Percentiles rank a stretch among this genome's conserved stretches.
Evolutionary conservation across 2,888 invertebrate genomes (phyloP).

Genomic region (Callosobruchus maculatus): DNA sequence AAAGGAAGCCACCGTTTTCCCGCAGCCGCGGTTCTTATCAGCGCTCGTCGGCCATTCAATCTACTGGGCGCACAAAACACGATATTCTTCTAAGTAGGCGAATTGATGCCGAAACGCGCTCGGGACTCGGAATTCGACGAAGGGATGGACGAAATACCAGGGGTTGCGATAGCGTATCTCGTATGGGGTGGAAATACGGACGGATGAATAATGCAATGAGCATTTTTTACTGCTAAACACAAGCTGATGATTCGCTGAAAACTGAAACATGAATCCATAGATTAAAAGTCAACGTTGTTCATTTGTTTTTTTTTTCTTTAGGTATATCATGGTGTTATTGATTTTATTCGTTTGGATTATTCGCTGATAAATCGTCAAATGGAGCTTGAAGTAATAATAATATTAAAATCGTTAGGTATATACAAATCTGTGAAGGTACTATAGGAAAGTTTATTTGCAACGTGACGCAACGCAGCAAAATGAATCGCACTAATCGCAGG

Average conservation of each 20-base stretch:
- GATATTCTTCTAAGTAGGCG: neutral
- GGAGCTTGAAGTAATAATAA: no score
- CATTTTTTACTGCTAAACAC: neutral
- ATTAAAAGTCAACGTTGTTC: no score
- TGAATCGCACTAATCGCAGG: no score
- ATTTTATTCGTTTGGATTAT: no score
- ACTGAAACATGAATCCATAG: no score
- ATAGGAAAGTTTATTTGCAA: no score
- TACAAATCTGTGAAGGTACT: no score
- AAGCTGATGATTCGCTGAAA: neutral
- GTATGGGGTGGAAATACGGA: neutral
- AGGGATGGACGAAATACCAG: neutral
- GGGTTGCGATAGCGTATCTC: neutral
- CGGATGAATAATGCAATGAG: neutral
- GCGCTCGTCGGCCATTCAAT: neutral
- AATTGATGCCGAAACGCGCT: neutral
- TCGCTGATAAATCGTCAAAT: no score
- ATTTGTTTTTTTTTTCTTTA: no score
- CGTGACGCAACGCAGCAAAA: no score
- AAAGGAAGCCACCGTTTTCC: slow-evolving; percentile 8
- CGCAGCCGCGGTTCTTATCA: neutral
- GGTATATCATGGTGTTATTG: no score
- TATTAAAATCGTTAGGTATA: no score
- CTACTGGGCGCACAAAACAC: neutral
- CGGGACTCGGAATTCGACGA: neutral